Evolutionary conservation across 1,140 invertebrate genomes (phyloP), one percentile per base, ranked within the genome.

Genomic region (Yoshiicerus persimilis): DNA sequence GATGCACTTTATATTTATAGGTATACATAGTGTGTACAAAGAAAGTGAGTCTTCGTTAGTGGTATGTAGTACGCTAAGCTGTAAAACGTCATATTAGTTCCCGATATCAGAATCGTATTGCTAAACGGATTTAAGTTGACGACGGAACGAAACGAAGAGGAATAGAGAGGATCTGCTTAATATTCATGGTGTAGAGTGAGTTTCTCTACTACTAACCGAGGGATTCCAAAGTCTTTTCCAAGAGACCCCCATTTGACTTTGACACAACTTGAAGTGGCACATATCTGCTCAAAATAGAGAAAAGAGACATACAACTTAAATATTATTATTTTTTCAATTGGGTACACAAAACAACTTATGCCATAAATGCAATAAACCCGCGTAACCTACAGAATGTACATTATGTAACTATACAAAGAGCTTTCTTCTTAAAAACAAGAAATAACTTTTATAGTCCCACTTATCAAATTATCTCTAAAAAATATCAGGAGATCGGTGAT

Each of bases 221-320:
- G 87, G 87, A 34, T 88, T 87, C 23, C 38, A 86, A 0, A 80
- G 87, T 9, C 89, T 38, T 38, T 89, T 89, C 80, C 89, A 87
- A n/a, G 89, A 89, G 4, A 85, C 64, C 36, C 89, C 89, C 27
- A 89, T 56, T 77, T 89, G 89, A 70, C 66, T 70, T 70, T 70
- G 66, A 47, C 89, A 89, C 27, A 89, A 70, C 85, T 89, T 89
- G 87, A 89, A 89, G 38, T 89, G 89, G 39, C 89, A 89, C 23
- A 89, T 89, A 84, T 88, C 89, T 89, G 39, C 16, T 39, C 36
- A 47, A 86, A 89, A 25, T 6, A 20, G 36, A 38, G 9, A 23
- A 64, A 9, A 70, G 30, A 70, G 66, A 32, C 25, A 70, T 27
- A 66, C 25, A 23, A 27, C 25, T 70, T 70, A 70, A 70, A 70